These are phyloP conservation scores for Oplegnathus fasciatus DNA, from an alignment of 2,113 vertebrate genomes.

Conservation along the genomic window DNA sequence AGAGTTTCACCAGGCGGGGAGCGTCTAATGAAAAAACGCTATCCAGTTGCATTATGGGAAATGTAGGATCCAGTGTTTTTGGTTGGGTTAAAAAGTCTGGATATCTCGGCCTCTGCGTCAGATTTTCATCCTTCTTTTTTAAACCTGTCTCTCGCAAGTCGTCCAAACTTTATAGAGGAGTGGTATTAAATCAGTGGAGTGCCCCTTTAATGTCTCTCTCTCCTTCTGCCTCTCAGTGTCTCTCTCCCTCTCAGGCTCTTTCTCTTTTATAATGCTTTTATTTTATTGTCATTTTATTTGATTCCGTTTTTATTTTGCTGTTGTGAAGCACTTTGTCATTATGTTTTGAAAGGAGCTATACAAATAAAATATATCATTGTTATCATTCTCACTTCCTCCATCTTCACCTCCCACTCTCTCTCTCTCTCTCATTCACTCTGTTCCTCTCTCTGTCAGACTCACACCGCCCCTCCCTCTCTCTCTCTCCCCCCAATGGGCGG, in stretches of 20 bases:
- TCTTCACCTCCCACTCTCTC: neutral
- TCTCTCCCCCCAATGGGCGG: slow-evolving; percentile 28
- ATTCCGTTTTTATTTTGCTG: too few relatives aligned
- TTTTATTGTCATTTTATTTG: too few relatives aligned
- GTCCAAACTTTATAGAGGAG: neutral
- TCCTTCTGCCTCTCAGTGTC: neutral
- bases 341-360: too few relatives aligned
- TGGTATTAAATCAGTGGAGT: neutral
- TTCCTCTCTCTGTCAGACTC: neutral
- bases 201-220: neutral
- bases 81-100: neutral
- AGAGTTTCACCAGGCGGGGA: too few relatives aligned
- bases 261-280: neutral
- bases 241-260: neutral
- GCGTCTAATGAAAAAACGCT: neutral
- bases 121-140: neutral
- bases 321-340: too few relatives aligned
- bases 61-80: neutral
- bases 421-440: too few relatives aligned
- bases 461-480: neutral
- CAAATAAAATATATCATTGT: too few relatives aligned
- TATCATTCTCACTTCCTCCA: neutral
- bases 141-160: neutral
- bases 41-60: neutral
- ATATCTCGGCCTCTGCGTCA: neutral